Evolutionary conservation across 2,797 vertebrate species (phyloP).

Genomic region (Rhyacichthys aspro): DNA sequence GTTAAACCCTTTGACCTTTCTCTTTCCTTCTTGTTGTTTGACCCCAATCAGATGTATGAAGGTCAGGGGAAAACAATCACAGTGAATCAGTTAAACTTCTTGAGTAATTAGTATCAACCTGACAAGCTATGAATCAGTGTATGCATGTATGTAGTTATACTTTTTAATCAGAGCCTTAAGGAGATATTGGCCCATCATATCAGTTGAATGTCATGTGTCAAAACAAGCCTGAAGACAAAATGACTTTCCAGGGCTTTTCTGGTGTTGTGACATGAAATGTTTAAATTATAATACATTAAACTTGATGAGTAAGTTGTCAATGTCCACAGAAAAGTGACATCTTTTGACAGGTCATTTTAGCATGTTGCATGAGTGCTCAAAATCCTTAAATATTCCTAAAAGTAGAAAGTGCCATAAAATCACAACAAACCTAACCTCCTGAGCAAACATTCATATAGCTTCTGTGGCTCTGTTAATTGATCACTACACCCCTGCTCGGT

Average conservation of each 20-base stretch:
- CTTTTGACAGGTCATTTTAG: too few species aligned
- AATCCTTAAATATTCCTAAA: too few species aligned
- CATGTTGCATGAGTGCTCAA: too few species aligned
- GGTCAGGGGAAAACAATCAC: constrained; percentile 30
- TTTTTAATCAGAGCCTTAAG: constrained; percentile 17
- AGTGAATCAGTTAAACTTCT: constrained; percentile 36
- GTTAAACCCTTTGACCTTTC: constrained; percentile 47
- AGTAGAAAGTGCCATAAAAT: too few species aligned
- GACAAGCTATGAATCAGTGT: constrained; percentile 30
- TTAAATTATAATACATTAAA: background rate
- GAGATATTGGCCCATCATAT: constrained; percentile 34
- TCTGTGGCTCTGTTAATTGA: too few species aligned
- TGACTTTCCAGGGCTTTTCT: constrained; percentile 11
- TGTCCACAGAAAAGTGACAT: too few species aligned
- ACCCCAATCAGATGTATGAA: constrained; percentile 25
- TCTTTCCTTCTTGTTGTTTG: constrained; percentile 29
- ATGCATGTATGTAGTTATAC: background rate
- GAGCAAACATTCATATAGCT: too few species aligned
- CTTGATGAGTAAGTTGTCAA: too few species aligned
- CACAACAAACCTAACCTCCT: too few species aligned
- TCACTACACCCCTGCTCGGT: too few species aligned
- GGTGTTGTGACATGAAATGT: constrained; percentile 30
- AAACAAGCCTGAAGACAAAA: constrained; percentile 31
- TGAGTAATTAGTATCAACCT: constrained; percentile 35
- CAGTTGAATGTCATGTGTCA: constrained; percentile 60